Evolutionary conservation across 1,140 invertebrate genomes (phyloP).

Genomic region (Aphaenogaster ashmeadi): DNA sequence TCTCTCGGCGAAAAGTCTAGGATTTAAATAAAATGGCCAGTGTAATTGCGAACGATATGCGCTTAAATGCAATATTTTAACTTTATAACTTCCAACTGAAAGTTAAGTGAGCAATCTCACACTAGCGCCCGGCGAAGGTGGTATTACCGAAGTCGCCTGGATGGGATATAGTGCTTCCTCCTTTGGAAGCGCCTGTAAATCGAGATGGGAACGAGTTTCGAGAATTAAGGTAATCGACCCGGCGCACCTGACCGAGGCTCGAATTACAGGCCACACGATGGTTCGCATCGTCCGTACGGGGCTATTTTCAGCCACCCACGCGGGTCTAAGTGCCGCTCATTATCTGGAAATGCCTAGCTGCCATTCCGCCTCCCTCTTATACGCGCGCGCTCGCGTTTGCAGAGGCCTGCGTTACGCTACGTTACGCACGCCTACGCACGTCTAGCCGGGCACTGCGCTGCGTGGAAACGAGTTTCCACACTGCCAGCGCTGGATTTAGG

Average conservation of each 20-base stretch:
- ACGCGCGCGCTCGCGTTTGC: slow-evolving; percentile 39
- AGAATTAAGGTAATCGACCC: slow-evolving; percentile 78
- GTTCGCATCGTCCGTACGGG: slow-evolving; percentile 52
- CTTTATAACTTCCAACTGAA: slow-evolving; percentile 52
- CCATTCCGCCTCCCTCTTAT: slow-evolving; percentile 62
- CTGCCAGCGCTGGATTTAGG: slow-evolving; percentile 52
- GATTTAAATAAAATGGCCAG: slow-evolving; percentile 19
- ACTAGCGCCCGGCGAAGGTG: slow-evolving; percentile 52
- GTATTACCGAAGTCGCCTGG: slow-evolving; percentile 40
- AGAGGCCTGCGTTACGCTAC: slow-evolving; percentile 58
- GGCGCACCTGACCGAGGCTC: slow-evolving; percentile 74
- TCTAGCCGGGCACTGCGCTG: slow-evolving; percentile 53
- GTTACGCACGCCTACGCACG: slow-evolving; percentile 75
- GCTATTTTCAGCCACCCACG: slow-evolving; percentile 75
- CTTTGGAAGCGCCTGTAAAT: slow-evolving; percentile 65
- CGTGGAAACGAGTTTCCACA: slow-evolving; percentile 70
- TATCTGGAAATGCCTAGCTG: slow-evolving; percentile 67
- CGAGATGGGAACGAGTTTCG: slow-evolving; percentile 75
- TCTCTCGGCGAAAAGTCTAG: not conserved
- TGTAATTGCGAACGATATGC: not conserved
- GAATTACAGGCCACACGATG: slow-evolving; percentile 64
- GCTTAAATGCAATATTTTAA: slow-evolving; percentile 53
- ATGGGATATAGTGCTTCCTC: slow-evolving; percentile 35
- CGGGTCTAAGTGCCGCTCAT: slow-evolving; percentile 68
- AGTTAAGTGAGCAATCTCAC: slow-evolving; percentile 55